phyloP scores from a whole-genome alignment of 2,888 invertebrate species.

The Coecobrya sp. region DNA sequence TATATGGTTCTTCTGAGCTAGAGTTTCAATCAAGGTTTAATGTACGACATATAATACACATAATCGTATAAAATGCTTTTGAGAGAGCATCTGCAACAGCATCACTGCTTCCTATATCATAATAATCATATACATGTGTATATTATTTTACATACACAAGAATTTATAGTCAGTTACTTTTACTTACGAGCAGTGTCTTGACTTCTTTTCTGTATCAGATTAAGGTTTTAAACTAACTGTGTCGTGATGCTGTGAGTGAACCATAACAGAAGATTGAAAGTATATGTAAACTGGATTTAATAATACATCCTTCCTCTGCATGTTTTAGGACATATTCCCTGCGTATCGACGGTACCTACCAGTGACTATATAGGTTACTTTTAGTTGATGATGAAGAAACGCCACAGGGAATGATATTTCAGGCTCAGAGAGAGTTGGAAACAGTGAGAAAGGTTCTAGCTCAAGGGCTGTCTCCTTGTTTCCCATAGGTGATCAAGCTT shows the following conservation, averaged over 20 bases:
- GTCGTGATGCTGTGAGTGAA: background rate
- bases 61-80: background rate
- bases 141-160: too few species aligned
- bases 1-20: background rate
- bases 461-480: constrained; percentile 54
- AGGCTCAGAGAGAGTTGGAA: constrained; percentile 3
- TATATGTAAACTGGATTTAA: background rate
- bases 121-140: background rate
- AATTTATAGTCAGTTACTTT: background rate
- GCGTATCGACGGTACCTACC: background rate
- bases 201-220: background rate
- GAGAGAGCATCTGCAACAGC: background rate
- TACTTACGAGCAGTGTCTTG: background rate
- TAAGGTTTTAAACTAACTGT: background rate
- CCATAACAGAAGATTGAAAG: background rate
- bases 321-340: background rate
- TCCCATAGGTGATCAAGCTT: constrained; percentile 74
- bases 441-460: constrained; percentile 18
- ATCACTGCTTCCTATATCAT: background rate
- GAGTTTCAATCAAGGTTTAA: constrained; percentile 22
- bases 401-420: constrained; percentile 23
- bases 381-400: background rate
- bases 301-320: background rate
- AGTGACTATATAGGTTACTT: background rate
- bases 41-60: background rate